phyloP scores from a whole-genome alignment of 2,888 invertebrate species.

The Ernsta delagoae region DNA sequence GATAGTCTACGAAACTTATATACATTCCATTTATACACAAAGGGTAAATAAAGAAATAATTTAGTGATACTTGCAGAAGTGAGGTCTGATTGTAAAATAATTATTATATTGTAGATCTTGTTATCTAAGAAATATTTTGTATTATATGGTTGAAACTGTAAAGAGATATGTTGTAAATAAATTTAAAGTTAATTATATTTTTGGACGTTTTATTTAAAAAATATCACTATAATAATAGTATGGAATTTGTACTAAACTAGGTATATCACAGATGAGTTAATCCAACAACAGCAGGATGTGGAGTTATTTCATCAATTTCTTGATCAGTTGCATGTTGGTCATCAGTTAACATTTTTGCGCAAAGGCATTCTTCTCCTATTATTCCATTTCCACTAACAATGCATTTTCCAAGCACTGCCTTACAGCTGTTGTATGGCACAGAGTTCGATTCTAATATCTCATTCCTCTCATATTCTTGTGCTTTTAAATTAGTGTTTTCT shows the following conservation, averaged over 20 bases:
- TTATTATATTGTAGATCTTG: constrained; percentile 73
- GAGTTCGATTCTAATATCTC: constrained; percentile 38
- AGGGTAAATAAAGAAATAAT: constrained; percentile 53
- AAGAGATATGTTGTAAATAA: constrained; percentile 84
- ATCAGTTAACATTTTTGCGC: constrained; percentile 71
- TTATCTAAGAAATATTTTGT: constrained; percentile 83
- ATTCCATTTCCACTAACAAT: constrained; percentile 70
- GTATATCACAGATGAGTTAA: constrained; percentile 39
- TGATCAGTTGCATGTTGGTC: constrained; percentile 64
- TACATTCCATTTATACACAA: constrained; percentile 66
- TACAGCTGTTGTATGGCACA: constrained; percentile 68
- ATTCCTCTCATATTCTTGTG: constrained; percentile 29
- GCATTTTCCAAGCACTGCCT: constrained; percentile 71
- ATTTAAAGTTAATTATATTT: constrained; percentile 74
- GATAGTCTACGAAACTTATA: constrained; percentile 66
- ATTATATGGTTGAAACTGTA: constrained; percentile 83
- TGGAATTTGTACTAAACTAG: constrained; percentile 3
- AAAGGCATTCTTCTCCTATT: constrained; percentile 70
- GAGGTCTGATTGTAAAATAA: constrained; percentile 81
- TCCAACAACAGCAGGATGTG: constrained; percentile 52
- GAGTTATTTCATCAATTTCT: constrained; percentile 76
- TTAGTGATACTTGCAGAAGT: constrained; percentile 66
- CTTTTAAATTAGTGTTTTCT: constrained; percentile 20
- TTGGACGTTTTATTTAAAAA: constrained; percentile 46
- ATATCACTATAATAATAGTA: not conserved